Conservation (phyloP, 53 echinoderm and acorn worm genomes). For the Stichopus horrens region DNA sequence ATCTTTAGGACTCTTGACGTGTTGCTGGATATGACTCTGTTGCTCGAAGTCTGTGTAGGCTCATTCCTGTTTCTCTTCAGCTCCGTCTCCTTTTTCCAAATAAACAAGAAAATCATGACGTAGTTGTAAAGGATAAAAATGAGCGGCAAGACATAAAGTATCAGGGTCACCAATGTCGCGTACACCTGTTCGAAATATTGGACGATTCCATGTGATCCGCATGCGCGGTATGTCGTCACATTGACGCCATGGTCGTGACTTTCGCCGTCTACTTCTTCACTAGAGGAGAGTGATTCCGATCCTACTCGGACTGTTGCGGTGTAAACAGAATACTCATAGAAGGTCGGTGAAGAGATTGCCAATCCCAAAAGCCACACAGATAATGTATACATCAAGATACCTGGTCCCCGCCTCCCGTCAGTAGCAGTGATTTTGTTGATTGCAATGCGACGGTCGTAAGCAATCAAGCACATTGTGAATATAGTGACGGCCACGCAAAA, state of each 20-base stretch:
- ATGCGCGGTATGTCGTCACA: constrained; percentile 49
- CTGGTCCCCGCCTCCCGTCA: not conserved
- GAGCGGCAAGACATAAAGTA: constrained; percentile 53
- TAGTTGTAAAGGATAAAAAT: constrained; percentile 57
- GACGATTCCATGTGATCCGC: constrained; percentile 60
- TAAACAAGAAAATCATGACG: constrained; percentile 29
- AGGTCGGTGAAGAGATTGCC: constrained; percentile 48
- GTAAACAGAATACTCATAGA: constrained; percentile 70
- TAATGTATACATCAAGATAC: not conserved
- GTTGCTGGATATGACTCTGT: constrained; percentile 5
- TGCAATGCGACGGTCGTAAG: constrained; percentile 53
- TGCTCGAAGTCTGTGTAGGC: not conserved
- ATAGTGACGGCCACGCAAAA: constrained; percentile 67
- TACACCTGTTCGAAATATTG: constrained; percentile 56
- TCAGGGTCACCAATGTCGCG: constrained; percentile 41
- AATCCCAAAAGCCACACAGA: constrained; percentile 47
- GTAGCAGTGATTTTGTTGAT: constrained; percentile 14
- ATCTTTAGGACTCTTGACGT: constrained; percentile 54
- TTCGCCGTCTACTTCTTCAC: constrained; percentile 22
- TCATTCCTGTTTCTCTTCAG: not conserved
- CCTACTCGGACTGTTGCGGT: constrained; percentile 7
- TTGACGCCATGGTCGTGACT: constrained; percentile 10
- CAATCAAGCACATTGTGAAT: constrained; percentile 56
- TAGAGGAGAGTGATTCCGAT: not conserved
- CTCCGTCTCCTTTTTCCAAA: constrained; percentile 35